Evolutionary conservation across 2,888 invertebrate species (phyloP).

Genomic region (Pristionchus mayeri): DNA sequence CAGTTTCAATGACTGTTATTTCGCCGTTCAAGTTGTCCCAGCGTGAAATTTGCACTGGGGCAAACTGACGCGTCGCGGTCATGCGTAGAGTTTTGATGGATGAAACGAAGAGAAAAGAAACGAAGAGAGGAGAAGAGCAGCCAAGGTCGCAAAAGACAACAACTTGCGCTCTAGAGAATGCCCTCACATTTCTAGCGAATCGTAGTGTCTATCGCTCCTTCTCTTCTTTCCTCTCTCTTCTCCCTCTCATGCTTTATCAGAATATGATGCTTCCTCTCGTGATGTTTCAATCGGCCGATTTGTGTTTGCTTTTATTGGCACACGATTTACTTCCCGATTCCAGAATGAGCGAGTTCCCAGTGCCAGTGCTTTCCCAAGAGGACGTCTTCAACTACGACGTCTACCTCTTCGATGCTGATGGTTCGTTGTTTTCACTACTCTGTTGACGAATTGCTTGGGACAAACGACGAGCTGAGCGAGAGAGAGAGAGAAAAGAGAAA

Average conservation of each 20-base stretch:
- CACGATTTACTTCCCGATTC: background rate
- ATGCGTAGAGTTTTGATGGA: too few species aligned
- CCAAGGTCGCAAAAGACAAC: background rate
- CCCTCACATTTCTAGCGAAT: background rate
- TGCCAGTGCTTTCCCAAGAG: background rate
- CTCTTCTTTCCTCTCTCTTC: background rate
- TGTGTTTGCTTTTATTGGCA: too few species aligned
- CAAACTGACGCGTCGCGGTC: too few species aligned
- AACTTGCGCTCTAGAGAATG: background rate
- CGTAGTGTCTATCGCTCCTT: background rate
- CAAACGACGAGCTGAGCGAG: background rate
- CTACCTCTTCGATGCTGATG: conserved; percentile 37
- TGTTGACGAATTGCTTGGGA: background rate
- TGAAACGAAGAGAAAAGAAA: too few species aligned
- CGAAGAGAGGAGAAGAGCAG: background rate
- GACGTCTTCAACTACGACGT: background rate
- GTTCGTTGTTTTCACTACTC: background rate
- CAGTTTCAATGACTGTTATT: background rate
- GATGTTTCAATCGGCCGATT: too few species aligned
- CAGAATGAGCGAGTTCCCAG: background rate
- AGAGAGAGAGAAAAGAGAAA: background rate
- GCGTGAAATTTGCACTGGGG: too few species aligned
- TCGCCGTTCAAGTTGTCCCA: too few species aligned
- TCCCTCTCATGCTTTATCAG: too few species aligned
- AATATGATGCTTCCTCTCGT: too few species aligned